Base-by-base conservation (phyloP, 2,113 vertebrate species). In the Cichladusa arquata region DNA sequence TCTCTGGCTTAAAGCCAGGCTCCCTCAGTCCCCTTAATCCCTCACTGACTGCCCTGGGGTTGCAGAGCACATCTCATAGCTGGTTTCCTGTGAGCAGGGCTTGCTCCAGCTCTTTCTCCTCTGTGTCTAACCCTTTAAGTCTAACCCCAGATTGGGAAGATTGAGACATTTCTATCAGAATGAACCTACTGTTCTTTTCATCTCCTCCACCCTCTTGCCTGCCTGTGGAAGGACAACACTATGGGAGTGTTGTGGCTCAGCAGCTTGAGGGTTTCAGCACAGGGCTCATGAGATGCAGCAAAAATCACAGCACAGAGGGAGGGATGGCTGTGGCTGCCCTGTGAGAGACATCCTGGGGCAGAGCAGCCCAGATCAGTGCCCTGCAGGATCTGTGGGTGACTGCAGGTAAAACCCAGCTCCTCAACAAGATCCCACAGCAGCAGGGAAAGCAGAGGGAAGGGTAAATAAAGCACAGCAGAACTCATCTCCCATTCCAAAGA, bases 401-500 rank as follows among this genome's bases (percentile, higher is more conserved):
- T 67, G 40, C 28, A 56, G 64, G 23, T 10, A 3, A 72, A n/a
- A 57, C 28, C 23, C 31, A n/a, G 8, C 33, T 58, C 78, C 36
- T 72, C 65, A 60, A 3, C 12, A 24, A 15, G 38, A 50, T 34
- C 45, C 45, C n/a, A 24, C 11, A 36, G 29, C 53, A 69, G 19
- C 19, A 54, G 81, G 20, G 53, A 25, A 19, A 61, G 45, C 45
- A 65, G 81, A 14, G 48, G 36, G 66, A 80, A 81, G 50, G 42
- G 54, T 65, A 83, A 89, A 92, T 45, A 71, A 40, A 72, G 28
- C 66, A 34, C 73, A 69, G 53, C 61, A 72, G 66, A 28, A 2
- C 40, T 93, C 74, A 34, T 84, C 89, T 92, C 87, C 91, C 42
- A 29, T 94, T 87, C 73, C 74, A 38, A 80, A 76, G 48, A 91